Base-by-base conservation (phyloP, 1,140 invertebrate genomes). In the Papilio polyxenes region DNA sequence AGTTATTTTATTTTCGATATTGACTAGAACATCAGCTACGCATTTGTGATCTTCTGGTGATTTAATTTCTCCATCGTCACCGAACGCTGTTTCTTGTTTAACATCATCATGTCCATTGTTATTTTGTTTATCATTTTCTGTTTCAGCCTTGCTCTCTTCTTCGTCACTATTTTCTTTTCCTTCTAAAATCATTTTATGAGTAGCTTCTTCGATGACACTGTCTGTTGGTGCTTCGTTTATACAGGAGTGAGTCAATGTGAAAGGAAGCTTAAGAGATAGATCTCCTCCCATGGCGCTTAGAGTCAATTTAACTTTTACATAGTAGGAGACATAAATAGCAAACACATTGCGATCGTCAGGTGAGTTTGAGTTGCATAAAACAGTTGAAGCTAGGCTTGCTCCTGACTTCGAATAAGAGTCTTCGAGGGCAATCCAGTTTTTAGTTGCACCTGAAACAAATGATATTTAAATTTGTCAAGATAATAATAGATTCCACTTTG, bases 301-400 rank as follows among this genome's bases (percentile, higher is more conserved):
- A 5, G 97, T 93, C 0, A 98, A 92, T 93, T 98, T 98, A 0
- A 98, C 97, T 96, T 98, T 98, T 0, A 98, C 97, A 86, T 98
- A 98, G 89, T 98, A 98, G 0, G 97, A 97, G 7, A 98, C 97
- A 89, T 98, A 98, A 83, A 98, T 98, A 76, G 97, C 97, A 88
- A 98, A 98, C 2, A 98, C 97, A 88, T 98, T 98, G 78, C 97
- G 95, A 80, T 97, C 97, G 80, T 97, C 96, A 0, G 95, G 92
- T 31, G 92, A 91, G 82, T 95, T 95, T 10, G 87, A 84, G 65
- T 95, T 94, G 72, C 95, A 96, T 2, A 96, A 85, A 9, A 97
- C 96, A 0, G 97, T 97, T 0, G 97, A 97, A 0, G 97, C 97
- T 0, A 97, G 93, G 82, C 95, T 96, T 2, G 96, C 95, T 4